A percentile compares a stretch with the other conserved stretches of the same genome.
Evolutionary conservation across 2,797 vertebrate genomes (phyloP).

Genomic region (Siniperca obscura): DNA sequence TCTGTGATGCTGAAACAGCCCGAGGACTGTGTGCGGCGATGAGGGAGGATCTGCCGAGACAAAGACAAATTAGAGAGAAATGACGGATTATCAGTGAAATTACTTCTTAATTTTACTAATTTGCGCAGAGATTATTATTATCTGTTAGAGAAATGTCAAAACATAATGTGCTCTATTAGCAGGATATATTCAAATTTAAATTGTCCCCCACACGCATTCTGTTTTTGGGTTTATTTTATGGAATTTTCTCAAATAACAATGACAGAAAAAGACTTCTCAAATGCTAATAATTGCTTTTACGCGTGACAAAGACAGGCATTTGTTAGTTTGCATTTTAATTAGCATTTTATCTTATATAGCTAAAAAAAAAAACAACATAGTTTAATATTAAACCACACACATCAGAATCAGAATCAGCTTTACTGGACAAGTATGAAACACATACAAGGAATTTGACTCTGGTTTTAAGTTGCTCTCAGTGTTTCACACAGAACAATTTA

Average conservation of each 20-base stretch:
- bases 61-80: slow-evolving; percentile 46
- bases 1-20: background rate
- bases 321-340: background rate
- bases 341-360: background rate
- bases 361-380: background rate
- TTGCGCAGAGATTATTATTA: slow-evolving; percentile 35
- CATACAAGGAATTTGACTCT: too few relatives aligned
- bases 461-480: too few relatives aligned
- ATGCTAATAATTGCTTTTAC: background rate
- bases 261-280: background rate
- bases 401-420: background rate
- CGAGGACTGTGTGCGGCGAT: background rate
- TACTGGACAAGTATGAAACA: too few relatives aligned
- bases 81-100: slow-evolving; percentile 53
- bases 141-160: slow-evolving; percentile 48
- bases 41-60: slow-evolving; percentile 18
- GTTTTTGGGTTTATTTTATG: slow-evolving; percentile 6
- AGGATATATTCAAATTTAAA: slow-evolving; percentile 6
- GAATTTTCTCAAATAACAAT: background rate
- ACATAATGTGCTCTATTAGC: slow-evolving; percentile 43
- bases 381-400: background rate
- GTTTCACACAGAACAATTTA: too few relatives aligned
- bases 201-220: background rate
- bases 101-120: slow-evolving; percentile 48
- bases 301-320: background rate